These are phyloP conservation scores for Silurus asotus DNA, from an alignment of 2,113 vertebrate genomes.

Conservation along the genomic window DNA sequence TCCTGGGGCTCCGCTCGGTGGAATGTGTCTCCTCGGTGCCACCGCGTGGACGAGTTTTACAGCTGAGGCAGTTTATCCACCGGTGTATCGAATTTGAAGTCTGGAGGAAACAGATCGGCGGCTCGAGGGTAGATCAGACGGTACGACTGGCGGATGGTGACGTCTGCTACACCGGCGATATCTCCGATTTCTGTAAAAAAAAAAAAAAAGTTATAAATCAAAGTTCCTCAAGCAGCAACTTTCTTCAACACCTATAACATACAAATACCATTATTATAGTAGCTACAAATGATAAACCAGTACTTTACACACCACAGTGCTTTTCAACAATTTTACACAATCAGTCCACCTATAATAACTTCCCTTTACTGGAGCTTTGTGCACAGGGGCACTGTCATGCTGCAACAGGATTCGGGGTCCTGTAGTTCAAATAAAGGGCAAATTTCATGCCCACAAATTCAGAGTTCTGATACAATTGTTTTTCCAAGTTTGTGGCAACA, in stretches of 20 bases:
- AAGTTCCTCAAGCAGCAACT: background rate
- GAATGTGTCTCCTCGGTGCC: slow-evolving; percentile 69
- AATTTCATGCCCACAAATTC: no score
- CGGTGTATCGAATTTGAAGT: slow-evolving; percentile 99
- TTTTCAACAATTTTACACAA: no score
- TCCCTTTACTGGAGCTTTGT: no score
- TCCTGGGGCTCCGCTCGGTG: slow-evolving; percentile 64
- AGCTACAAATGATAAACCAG: no score
- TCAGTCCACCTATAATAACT: no score
- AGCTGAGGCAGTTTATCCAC: slow-evolving; percentile 97
- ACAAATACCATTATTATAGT: no score
- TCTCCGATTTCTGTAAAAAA: slow-evolving; percentile 90
- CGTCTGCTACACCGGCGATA: slow-evolving; percentile 98
- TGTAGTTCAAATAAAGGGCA: no score
- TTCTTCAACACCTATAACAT: background rate
- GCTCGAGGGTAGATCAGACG: slow-evolving; percentile 95
- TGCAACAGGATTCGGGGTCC: no score
- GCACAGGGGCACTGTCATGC: no score
- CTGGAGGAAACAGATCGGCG: slow-evolving; percentile 94
- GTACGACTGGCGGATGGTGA: slow-evolving; percentile 97
- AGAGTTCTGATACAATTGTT: no score
- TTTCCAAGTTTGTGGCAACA: no score
- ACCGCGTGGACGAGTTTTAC: slow-evolving; percentile 66
- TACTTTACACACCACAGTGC: no score
- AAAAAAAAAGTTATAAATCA: slow-evolving; percentile 39